Base-by-base conservation (phyloP, 2,113 vertebrate species). In the Rallus limicola region DNA sequence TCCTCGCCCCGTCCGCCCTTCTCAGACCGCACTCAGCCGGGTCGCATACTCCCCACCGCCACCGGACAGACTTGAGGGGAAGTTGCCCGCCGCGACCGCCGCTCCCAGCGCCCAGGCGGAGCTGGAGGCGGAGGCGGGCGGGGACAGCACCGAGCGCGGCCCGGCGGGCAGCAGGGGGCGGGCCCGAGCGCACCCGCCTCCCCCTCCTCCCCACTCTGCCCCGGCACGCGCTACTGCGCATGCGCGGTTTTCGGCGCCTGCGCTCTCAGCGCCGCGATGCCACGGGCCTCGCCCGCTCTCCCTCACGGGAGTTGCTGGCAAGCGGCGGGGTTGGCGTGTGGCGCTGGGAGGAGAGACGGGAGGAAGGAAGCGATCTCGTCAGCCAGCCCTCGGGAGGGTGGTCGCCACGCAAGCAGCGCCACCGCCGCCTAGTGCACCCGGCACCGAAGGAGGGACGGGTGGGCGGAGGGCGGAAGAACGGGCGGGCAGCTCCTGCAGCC, bases 71-170 rank as follows among this genome's bases (percentile, higher is more conserved):
- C 71, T 87, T 50, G 28, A 69, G 25, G 82, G 92, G 92, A 95
- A 95, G 89, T 88, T 92, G 53, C 82, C 87, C 64, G 46, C 64
- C 72, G 53, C 83, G 19, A 28, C 88, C 26, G 95, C 92, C 82
- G 78, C 96, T 65, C 62, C 92, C 55, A 92, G 92, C n/a, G 84
- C 84, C 84, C 72, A 38, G 88, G 93, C 91, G 81, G 94, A 96
- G 94, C 71, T 19, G 69, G 82, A 84, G 82, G 71, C 64, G 75
- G 55, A 74, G 93, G 92, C 94, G 75, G 94, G 78, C 97, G 81
- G 97, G 79, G 59, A 86, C 89, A 77, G 63, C 38, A 16, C 15
- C 16, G 69, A 88, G 55, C 81, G 40, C 63, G 40, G 62, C 69
- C 88, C 53, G 33, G 23, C 34, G 16, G 71, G 36, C 6, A 48